phyloP scores from a whole-genome alignment of 2,797 vertebrate genomes.

The Streptopelia turtur region DNA sequence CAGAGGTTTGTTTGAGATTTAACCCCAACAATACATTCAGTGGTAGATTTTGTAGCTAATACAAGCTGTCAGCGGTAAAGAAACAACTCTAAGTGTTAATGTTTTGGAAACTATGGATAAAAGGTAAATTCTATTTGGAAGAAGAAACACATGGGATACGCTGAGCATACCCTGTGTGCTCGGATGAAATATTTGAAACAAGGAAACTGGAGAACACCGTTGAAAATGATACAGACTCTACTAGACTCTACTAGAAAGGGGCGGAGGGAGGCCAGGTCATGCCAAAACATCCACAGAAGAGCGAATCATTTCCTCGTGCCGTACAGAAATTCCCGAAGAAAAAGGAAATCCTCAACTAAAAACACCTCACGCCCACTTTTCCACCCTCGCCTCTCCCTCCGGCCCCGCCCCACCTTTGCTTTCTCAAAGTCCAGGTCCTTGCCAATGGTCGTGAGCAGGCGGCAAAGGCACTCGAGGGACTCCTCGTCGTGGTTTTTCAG shows the following conservation, averaged over 20 bases:
- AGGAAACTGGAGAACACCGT: background rate
- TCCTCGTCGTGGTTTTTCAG: conserved; percentile 96
- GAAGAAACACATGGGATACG: background rate
- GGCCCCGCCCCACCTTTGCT: conserved; percentile 86
- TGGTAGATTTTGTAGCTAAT: background rate
- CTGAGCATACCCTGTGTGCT: background rate
- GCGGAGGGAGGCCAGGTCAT: background rate
- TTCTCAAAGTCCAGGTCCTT: conserved; percentile 98
- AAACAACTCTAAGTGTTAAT: background rate
- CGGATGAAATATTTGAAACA: background rate
- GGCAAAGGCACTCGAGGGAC: conserved; percentile 95
- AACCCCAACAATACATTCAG: background rate
- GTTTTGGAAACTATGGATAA: background rate
- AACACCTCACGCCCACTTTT: background rate
- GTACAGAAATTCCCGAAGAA: background rate
- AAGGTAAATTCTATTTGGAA: background rate
- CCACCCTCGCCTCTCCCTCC: background rate
- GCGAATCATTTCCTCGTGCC: background rate
- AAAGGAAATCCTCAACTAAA: background rate
- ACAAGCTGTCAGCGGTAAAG: background rate
- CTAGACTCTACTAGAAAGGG: background rate
- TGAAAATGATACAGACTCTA: background rate
- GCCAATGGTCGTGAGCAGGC: conserved; percentile 95
- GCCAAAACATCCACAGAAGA: background rate
- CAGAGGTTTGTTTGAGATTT: background rate